Conservation (phyloP, 2,113 vertebrate genomes). For the Apaloderma vittatum region DNA sequence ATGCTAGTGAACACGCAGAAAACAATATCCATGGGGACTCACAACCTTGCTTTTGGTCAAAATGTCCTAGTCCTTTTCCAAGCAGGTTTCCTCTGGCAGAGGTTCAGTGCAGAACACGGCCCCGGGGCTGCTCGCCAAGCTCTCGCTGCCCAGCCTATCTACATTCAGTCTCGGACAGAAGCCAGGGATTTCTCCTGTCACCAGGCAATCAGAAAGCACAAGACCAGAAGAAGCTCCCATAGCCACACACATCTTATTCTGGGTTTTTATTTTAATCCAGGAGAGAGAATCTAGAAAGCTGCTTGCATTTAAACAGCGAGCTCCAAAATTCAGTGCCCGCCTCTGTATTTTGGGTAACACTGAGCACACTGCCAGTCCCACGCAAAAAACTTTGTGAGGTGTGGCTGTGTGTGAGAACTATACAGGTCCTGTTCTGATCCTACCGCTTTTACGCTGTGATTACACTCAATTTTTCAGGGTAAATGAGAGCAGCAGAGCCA, state of each 20-base stretch:
- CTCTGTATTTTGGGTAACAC: not conserved
- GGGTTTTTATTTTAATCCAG: not conserved
- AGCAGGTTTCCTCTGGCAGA: slow-evolving; percentile 3
- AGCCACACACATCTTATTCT: not conserved
- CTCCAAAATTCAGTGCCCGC: not conserved
- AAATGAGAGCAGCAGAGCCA: not conserved
- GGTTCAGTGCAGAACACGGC: slow-evolving; percentile 15
- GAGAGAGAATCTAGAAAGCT: not conserved
- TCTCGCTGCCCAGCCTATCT: not conserved
- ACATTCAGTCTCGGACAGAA: not conserved
- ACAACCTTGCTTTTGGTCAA: not conserved
- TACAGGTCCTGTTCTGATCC: not conserved
- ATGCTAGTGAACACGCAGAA: slow-evolving; percentile 1
- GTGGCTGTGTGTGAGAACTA: not conserved
- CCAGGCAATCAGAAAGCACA: not conserved
- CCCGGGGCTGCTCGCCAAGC: slow-evolving; percentile 12
- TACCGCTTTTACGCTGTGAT: not conserved
- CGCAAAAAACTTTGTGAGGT: not conserved
- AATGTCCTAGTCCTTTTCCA: not conserved
- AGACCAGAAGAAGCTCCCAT: not conserved
- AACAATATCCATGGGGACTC: not conserved
- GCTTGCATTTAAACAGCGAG: not conserved
- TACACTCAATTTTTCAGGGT: not conserved
- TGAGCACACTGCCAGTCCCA: not conserved
- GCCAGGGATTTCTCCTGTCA: not conserved